Base-by-base conservation (phyloP, 2,797 vertebrate genomes). In the Astyanax mexicanus region DNA sequence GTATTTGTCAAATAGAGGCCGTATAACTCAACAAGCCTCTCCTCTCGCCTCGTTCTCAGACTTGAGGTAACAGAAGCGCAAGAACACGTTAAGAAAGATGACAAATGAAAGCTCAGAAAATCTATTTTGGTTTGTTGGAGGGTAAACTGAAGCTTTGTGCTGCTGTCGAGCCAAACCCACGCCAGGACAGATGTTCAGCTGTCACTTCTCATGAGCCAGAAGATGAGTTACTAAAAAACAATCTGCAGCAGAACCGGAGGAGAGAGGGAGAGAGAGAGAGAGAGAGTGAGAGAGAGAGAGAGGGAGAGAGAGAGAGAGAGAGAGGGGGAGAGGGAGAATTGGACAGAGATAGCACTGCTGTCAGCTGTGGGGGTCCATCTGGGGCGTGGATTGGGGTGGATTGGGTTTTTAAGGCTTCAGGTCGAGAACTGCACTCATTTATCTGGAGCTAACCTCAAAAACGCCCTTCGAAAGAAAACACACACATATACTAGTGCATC, bases 101-200 rank as follows among this genome's bases (percentile, higher is more conserved):
- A 57, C 51, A 72, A 62, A 78, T 68, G 25, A 21, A 60, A 75
- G 65, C 51, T 66, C 45, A 68, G 21, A 40, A 78, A 66, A 45
- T 54, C 52, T 37, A 58, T 80, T 19, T n/a, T 66, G n/a, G 55
- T 58, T 47, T 52, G 42, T 66, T 19, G 65, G 57, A 71, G 66
- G 13, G 23, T 54, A 80, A 54, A 10, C 65, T 68, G 69, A 32
- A 40, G 60, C 3, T 12, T 75, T 68, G 19, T 71, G 60, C 65
- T 68, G 47, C 49, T 19, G 40, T 71, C 47, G 60, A 75, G 78
- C 37, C n/a, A n/a, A n/a, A 12, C 35, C 44, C 10, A 55, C 47
- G 64, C 29, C 73, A 57, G 37, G 62, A 75, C 78, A 80, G 72
- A 66, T 82, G 69, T 62, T 64, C 60, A 69, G 29, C 51, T 77